Evolutionary conservation across 2,888 invertebrate species (phyloP).

Genomic region (Invenusta paracnida): DNA sequence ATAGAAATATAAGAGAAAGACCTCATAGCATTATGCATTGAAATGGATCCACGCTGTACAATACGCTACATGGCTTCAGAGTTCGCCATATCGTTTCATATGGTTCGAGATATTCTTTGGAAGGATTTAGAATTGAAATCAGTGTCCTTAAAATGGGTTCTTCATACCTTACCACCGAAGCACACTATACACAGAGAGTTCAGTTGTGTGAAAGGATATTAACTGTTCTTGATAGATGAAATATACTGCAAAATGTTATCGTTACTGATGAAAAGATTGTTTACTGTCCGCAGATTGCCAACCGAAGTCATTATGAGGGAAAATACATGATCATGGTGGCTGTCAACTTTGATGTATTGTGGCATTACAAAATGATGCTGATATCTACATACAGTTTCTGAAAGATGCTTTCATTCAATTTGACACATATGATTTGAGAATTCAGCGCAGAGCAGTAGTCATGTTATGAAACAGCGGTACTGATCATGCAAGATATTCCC

Average conservation of each 20-base stretch:
- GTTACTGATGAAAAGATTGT: not conserved
- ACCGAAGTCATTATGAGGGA: not conserved
- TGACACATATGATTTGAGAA: not conserved
- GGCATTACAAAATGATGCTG: too few relatives aligned
- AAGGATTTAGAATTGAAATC: not conserved
- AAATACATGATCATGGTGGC: too few relatives aligned
- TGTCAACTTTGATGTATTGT: too few relatives aligned
- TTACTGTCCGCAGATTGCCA: not conserved
- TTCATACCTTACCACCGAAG: not conserved
- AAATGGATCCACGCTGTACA: too few relatives aligned
- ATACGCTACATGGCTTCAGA: too few relatives aligned
- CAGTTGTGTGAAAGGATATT: not conserved
- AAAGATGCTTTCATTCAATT: not conserved
- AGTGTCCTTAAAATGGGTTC: not conserved
- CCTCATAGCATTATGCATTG: too few relatives aligned
- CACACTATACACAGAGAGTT: not conserved
- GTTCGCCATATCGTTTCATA: too few relatives aligned
- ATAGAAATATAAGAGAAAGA: too few relatives aligned
- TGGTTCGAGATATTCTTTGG: too few relatives aligned
- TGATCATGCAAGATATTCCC: too few relatives aligned
- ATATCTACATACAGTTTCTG: not conserved
- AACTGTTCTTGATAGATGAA: not conserved
- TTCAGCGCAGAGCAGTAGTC: not conserved
- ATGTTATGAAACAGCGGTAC: not conserved
- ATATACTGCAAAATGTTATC: not conserved